Base-by-base conservation (phyloP, 2,113 vertebrate species). In the Orcinus orca region DNA sequence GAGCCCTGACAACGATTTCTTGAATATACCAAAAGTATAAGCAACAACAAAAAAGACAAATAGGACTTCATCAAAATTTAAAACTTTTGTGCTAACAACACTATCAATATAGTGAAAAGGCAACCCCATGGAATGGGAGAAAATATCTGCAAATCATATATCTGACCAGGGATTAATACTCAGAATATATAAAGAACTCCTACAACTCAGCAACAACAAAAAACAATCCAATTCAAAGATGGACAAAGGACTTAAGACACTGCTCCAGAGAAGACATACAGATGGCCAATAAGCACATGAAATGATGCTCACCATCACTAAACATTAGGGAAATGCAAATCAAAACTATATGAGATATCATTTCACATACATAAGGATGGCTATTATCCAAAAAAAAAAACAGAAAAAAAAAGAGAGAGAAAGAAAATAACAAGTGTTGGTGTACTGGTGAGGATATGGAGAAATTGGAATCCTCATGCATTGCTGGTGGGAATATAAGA, bases 221-320 rank as follows among this genome's bases (percentile, higher is more conserved):
- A 8, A 71, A 79, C 44, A 81, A 90, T 26, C 36, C 25, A 93
- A 92, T 41, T 82, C 14, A 91, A 88, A 88, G 95, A 85, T 36
- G 41, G 23, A n/a, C 29, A 67, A 60, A 76, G 8, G 53, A 93
- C 8, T 76, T 76, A 62, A 62, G 65, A 36, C 26, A 70, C 81
- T 68, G 89, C 60, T 89, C 87, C 29, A 33, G 93, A 96, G 70
- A 82, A 83, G 29, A 84, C 50, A 65, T 8, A 81, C n/a, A 96
- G 31, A 60, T 81, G 50, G 60, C 50, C 29, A 71, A 65, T 2
- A 83, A 79, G 7, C 15, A 82, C 38, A 89, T 86, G 12, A 81
- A 93, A 92, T 92, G 31, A 93, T 41, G 38, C 12, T 90, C 50
- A 68, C 29, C 53, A 92, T 85, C 25, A 80, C 20, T 92, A 76